Evolutionary conservation across 2,113 vertebrate species (phyloP), one percentile per base, ranked within the genome.

Genomic region (Lepus timidus): DNA sequence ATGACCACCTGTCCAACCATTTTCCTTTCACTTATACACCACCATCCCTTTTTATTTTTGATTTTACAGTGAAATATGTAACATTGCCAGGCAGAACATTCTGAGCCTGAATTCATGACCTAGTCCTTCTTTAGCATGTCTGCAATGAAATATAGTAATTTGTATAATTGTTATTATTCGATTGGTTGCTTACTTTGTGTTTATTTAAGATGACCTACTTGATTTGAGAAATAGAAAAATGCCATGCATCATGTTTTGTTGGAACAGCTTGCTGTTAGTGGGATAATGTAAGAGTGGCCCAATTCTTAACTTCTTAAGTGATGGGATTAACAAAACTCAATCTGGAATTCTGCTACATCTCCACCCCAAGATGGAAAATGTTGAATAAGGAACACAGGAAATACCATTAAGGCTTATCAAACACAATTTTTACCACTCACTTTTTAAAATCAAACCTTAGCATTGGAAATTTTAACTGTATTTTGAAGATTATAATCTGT

Each of bases 111-210:
- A 73, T 85, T 76, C 62, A 52, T 68, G 16, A n/a, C 19, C 88
- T 61, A 27, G 1, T 61, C 91, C 29, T 90, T 93, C 55, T 49
- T 36, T 62, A 44, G 23, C 39, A 61, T 82, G 78, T 93, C 39
- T 93, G 19, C 6, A 27, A 17, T 51, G 67, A 88, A 71, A 49
- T 78, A 61, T 9, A 88, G 31, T 16, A 85, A 20, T 90, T 76
- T 94, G 39, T 58, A 25, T 49, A 58, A 51, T 79, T 23, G 11
- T 86, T 52, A 58, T 74, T 64, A 33, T 87, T 93, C 64, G 87
- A 27, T 78, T 91, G 91, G 52, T 52, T 84, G 51, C 71, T 91
- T 81, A 81, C 52, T 67, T 85, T 83, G 36, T 84, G 14, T 76
- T 85, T 86, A 88, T 95, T 71, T 22, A 95, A 91, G 29, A 4